These are phyloP conservation scores for Dendroctonus valens DNA, from an alignment of 1,140 invertebrate species.

Conservation along the genomic window DNA sequence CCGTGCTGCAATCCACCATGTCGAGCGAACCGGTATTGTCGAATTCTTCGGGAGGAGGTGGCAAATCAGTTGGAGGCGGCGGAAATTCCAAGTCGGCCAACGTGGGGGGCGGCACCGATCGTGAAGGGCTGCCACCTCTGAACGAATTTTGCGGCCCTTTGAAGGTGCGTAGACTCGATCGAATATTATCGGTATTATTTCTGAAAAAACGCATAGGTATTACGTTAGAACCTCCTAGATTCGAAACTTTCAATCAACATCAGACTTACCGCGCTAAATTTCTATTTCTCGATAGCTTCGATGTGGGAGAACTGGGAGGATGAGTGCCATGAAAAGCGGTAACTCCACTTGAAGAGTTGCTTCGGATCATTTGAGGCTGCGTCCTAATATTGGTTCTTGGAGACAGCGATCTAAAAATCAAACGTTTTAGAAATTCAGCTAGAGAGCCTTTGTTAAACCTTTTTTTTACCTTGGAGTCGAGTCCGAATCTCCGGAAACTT, in stretches of 20 bases:
- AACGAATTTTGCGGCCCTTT: conserved; percentile 53
- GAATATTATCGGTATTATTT: conserved; percentile 47
- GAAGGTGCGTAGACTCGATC: conserved; percentile 56
- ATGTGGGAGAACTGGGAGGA: conserved; percentile 58
- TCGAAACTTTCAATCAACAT: too few species aligned
- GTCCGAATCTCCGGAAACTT: conserved; percentile 42
- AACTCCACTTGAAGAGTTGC: conserved; percentile 78
- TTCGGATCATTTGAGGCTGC: conserved; percentile 78
- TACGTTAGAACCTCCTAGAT: too few species aligned
- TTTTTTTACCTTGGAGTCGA: conserved; percentile 27
- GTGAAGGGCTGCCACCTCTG: conserved; percentile 45
- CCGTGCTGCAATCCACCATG: conserved; percentile 40
- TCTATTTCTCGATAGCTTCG: conserved; percentile 54
- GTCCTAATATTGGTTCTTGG: conserved; percentile 63
- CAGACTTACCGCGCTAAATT: conserved; percentile 47
- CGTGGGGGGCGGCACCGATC: conserved; percentile 53
- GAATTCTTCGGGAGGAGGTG: conserved; percentile 70
- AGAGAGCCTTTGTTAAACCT: too few species aligned
- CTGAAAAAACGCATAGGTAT: conserved; percentile 29
- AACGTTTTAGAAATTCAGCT: conserved; percentile 4
- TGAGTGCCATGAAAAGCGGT: conserved; percentile 62
- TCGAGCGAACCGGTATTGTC: conserved; percentile 43
- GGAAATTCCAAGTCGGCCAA: conserved; percentile 82
- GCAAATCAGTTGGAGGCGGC: conserved; percentile 76
- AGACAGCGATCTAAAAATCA: conserved; percentile 45